A percentile compares a stretch with the other conserved stretches of the same genome.
Conservation (phyloP, 1,140 invertebrate genomes). For the Bombus sylvicola region DNA sequence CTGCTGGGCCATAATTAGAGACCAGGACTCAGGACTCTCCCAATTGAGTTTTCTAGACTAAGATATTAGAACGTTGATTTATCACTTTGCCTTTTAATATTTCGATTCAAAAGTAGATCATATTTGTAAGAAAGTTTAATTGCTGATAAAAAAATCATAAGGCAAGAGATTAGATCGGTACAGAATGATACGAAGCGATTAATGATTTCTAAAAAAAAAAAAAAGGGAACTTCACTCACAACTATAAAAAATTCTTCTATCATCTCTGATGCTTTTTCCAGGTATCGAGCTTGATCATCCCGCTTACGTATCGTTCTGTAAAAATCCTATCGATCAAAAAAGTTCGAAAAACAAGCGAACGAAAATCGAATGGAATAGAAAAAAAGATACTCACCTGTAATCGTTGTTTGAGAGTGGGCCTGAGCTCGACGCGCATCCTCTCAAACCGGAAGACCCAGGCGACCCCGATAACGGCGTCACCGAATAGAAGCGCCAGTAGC, state of each 20-base stretch:
- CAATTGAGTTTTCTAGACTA: background rate
- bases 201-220: too few relatives aligned
- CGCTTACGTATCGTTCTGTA: too few relatives aligned
- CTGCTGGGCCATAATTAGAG: background rate
- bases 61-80: too few relatives aligned
- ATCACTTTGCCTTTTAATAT: too few relatives aligned
- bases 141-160: too few relatives aligned
- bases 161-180: too few relatives aligned
- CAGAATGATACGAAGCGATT: too few relatives aligned
- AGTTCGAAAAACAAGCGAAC: background rate
- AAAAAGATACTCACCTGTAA: slow-evolving; percentile 72
- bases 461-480: slow-evolving; percentile 92
- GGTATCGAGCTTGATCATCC: background rate
- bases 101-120: too few relatives aligned
- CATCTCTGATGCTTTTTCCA: background rate
- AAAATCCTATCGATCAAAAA: background rate
- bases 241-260: too few relatives aligned
- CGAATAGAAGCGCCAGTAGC: slow-evolving; percentile 90
- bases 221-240: background rate
- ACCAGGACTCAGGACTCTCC: background rate
- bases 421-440: slow-evolving; percentile 88
- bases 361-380: background rate
- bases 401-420: slow-evolving; percentile 85
- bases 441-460: slow-evolving; percentile 94
- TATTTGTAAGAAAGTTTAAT: too few relatives aligned